phyloP scores from a whole-genome alignment of 2,888 invertebrate species.

The Tortrix viridana region DNA sequence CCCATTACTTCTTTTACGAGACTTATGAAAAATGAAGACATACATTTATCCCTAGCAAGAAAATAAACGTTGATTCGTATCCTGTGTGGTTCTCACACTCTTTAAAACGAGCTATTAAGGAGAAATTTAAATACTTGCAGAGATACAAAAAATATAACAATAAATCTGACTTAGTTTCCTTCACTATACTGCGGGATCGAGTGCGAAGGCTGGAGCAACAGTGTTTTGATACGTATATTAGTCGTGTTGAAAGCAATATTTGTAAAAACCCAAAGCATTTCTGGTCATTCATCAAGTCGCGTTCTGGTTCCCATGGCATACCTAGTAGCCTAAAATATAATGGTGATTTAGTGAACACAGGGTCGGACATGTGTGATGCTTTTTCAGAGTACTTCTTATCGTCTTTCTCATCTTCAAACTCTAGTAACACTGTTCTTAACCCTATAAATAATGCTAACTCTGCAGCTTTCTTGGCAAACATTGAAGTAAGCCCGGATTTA shows the following conservation, averaged over 20 bases:
- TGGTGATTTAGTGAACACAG: background rate
- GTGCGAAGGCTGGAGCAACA: background rate
- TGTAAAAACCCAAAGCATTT: constrained; percentile 2
- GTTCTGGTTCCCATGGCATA: background rate
- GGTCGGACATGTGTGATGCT: background rate
- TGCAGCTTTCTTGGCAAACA: background rate
- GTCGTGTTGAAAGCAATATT: background rate
- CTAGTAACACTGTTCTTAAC: background rate
- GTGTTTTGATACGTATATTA: background rate
- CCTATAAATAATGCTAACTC: background rate
- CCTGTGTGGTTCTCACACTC: background rate
- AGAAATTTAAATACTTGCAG: background rate
- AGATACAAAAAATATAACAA: constrained; percentile 1
- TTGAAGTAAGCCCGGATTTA: background rate
- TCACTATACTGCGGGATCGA: background rate
- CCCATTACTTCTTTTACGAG: constrained; percentile 26
- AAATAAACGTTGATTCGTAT: too few species aligned
- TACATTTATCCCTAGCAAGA: too few species aligned
- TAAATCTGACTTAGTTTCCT: background rate
- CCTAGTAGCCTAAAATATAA: constrained; percentile 1
- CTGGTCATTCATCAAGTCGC: constrained; percentile 3
- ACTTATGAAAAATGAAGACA: constrained; percentile 30
- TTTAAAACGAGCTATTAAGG: constrained; percentile 1
- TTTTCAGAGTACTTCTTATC: background rate
- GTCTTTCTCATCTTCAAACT: background rate